Evolutionary conservation across 2,888 invertebrate genomes (phyloP).

Genomic region (Xylota segnis): DNA sequence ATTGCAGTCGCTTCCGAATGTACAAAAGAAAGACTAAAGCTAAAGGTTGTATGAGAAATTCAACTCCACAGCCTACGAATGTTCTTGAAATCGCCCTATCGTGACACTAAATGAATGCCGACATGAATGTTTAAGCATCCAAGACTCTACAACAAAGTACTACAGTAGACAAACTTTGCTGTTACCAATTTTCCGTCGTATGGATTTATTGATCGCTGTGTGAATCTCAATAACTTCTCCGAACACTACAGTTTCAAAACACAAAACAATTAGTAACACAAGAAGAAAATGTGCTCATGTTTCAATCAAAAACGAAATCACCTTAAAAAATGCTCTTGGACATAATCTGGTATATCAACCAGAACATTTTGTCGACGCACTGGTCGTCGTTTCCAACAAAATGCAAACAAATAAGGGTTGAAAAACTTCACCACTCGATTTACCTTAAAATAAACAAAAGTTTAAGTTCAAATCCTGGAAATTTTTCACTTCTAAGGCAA

Average conservation of each 20-base stretch:
- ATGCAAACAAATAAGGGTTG: constrained; percentile 20
- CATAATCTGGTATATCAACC: constrained; percentile 25
- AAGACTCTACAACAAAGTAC: constrained; percentile 7
- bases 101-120: too few relatives aligned
- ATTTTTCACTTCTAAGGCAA: background rate
- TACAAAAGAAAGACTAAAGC: too few relatives aligned
- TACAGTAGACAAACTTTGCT: background rate
- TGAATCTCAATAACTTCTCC: constrained; percentile 17
- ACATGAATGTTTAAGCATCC: background rate
- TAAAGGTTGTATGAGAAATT: too few relatives aligned
- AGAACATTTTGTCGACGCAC: background rate
- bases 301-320: constrained; percentile 25
- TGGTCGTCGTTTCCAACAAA: constrained; percentile 44
- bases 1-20: background rate
- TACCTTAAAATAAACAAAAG: constrained; percentile 44
- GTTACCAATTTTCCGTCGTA: background rate
- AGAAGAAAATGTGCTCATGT: too few relatives aligned
- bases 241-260: constrained; percentile 36
- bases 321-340: constrained; percentile 33
- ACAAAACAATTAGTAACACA: background rate
- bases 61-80: too few relatives aligned
- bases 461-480: background rate
- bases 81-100: too few relatives aligned
- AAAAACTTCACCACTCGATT: constrained; percentile 22
- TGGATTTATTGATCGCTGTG: background rate